Evolutionary conservation across 2,113 vertebrate genomes (phyloP).

Genomic region (Mustela nigripes): DNA sequence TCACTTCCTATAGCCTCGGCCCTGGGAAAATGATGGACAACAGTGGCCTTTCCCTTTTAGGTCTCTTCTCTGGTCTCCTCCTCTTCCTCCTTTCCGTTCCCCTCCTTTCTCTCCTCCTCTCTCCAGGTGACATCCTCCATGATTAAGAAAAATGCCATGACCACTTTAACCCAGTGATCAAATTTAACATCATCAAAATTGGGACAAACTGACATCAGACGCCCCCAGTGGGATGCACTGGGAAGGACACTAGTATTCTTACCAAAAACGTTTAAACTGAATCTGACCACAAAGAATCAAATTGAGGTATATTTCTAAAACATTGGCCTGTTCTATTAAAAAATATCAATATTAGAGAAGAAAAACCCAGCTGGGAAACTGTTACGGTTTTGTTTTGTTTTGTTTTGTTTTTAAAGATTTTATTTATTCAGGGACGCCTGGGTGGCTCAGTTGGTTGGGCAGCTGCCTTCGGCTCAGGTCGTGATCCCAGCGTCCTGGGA

Average conservation of each 20-base stretch:
- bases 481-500: too few relatives aligned
- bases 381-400: not conserved
- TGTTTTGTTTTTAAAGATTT: too few relatives aligned
- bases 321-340: not conserved
- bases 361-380: not conserved
- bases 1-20: not conserved
- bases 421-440: too few relatives aligned
- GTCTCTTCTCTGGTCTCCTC: not conserved
- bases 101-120: not conserved
- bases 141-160: not conserved
- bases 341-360: conserved; percentile 6
- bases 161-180: not conserved
- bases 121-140: not conserved
- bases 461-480: too few relatives aligned
- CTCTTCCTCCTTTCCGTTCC: not conserved
- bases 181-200: conserved; percentile 13
- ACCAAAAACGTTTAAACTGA: not conserved
- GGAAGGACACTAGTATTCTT: not conserved
- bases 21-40: not conserved
- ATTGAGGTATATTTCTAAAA: not conserved
- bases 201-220: not conserved
- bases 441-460: too few relatives aligned
- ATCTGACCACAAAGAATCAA: not conserved
- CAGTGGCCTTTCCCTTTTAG: not conserved
- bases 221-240: not conserved